phyloP scores from a whole-genome alignment of 2,113 vertebrate species.

The Antennarius striatus region DNA sequence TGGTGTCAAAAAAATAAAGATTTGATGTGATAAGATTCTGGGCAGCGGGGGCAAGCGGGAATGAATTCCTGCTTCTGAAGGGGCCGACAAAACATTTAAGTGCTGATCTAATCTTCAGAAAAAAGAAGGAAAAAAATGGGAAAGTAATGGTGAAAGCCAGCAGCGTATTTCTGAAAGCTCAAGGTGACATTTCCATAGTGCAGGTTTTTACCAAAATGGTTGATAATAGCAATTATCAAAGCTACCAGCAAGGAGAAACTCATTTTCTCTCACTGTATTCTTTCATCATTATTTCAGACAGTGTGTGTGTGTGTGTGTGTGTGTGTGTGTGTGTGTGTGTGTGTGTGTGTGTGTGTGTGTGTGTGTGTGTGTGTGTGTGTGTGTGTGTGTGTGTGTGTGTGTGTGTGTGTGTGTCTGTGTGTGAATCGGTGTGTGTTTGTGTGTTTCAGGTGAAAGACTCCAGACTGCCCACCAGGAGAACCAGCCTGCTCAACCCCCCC shows the following conservation, averaged over 20 bases:
- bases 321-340: conserved; percentile 30
- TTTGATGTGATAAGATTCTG: no score
- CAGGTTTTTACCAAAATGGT: background rate
- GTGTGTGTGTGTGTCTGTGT: conserved; percentile 19
- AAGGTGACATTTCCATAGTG: background rate
- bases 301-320: conserved; percentile 17
- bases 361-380: conserved; percentile 30
- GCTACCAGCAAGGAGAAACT: no score
- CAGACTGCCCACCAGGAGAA: conserved; percentile 71
- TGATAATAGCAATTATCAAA: background rate
- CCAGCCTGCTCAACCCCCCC: conserved; percentile 79
- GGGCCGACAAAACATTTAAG: background rate
- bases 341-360: conserved; percentile 24
- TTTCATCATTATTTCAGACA: background rate
- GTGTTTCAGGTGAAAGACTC: conserved; percentile 85
- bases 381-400: conserved; percentile 30
- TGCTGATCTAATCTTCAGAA: background rate
- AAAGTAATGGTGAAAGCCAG: background rate
- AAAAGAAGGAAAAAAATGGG: background rate
- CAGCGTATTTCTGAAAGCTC: background rate
- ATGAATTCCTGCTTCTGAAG: background rate
- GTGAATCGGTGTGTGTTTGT: conserved; percentile 17
- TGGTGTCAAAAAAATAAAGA: no score
- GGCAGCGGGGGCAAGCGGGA: no score
- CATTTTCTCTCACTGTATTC: background rate